phyloP scores from a whole-genome alignment of 2,888 invertebrate species.

The Hyalella azteca region DNA sequence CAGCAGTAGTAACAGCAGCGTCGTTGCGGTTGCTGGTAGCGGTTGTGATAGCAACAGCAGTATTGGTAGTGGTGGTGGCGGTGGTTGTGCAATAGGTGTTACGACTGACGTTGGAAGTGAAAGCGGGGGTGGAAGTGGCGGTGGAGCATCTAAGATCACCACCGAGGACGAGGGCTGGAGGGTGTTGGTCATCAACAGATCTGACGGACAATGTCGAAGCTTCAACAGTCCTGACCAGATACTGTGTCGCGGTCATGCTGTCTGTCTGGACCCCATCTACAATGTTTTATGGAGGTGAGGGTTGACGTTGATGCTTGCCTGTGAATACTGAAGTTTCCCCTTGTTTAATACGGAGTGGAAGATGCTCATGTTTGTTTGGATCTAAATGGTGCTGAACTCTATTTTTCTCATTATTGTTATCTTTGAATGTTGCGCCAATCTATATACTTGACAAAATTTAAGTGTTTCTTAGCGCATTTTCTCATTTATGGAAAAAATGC shows the following conservation, averaged over 20 bases:
- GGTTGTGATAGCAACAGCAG: slow-evolving; percentile 22
- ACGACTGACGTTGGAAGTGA: not conserved
- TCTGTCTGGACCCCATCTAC: slow-evolving; percentile 88
- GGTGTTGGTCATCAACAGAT: slow-evolving; percentile 86
- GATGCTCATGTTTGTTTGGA: no score
- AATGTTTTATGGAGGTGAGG: slow-evolving; percentile 92
- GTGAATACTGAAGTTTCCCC: no score
- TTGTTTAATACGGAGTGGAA: no score
- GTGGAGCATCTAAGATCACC: not conserved
- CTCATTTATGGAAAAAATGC: no score
- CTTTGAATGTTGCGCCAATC: no score
- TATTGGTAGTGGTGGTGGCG: slow-evolving; percentile 1
- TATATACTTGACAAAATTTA: no score
- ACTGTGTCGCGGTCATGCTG: slow-evolving; percentile 78
- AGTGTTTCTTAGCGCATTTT: no score
- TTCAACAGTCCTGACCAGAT: slow-evolving; percentile 84
- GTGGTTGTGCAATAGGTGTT: not conserved
- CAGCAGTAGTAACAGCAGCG: slow-evolving; percentile 28
- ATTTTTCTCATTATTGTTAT: no score
- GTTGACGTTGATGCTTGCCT: no score
- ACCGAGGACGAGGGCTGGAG: slow-evolving; percentile 68
- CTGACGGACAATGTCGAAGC: slow-evolving; percentile 84
- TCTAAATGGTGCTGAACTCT: no score
- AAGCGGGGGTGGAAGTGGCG: not conserved
- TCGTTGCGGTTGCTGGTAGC: slow-evolving; percentile 16